Evolutionary conservation across 2,113 vertebrate genomes (phyloP).

Genomic region (Zosterops lateralis): DNA sequence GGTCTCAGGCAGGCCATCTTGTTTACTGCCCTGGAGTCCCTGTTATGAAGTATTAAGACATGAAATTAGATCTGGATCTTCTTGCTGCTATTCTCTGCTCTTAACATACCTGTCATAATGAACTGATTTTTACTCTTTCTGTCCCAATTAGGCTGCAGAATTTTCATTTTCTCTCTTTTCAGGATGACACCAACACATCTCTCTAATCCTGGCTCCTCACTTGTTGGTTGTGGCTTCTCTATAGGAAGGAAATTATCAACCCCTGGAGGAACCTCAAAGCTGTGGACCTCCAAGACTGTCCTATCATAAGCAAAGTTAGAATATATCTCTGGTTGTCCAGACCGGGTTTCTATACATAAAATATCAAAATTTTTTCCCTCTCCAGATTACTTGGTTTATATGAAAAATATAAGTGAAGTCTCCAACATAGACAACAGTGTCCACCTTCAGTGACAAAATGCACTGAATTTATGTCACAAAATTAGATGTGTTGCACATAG

Average conservation of each 20-base stretch:
- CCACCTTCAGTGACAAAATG: not conserved
- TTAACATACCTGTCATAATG: accelerated
- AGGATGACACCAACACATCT: no score
- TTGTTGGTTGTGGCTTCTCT: not conserved
- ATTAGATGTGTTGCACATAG: accelerated
- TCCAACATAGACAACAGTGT: accelerated
- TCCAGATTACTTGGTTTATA: not conserved
- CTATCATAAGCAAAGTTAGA: not conserved
- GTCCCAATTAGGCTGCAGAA: not conserved
- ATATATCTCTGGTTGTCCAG: not conserved
- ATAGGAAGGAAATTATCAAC: not conserved
- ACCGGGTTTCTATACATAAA: not conserved
- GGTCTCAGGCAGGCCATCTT: not conserved
- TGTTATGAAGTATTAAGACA: not conserved
- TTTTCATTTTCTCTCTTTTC: not conserved
- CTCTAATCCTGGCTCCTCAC: not conserved
- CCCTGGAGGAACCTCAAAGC: not conserved
- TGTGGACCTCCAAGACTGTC: not conserved
- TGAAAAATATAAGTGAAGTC: not conserved
- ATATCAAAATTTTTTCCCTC: accelerated
- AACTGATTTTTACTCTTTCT: not conserved
- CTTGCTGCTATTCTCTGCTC: not conserved
- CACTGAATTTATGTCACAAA: not conserved
- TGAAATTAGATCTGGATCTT: not conserved
- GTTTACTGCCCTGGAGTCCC: not conserved